Evolutionary conservation across 1,140 invertebrate species (phyloP), one percentile per base, ranked within the genome.

Genomic region (Ceratina australensis): DNA sequence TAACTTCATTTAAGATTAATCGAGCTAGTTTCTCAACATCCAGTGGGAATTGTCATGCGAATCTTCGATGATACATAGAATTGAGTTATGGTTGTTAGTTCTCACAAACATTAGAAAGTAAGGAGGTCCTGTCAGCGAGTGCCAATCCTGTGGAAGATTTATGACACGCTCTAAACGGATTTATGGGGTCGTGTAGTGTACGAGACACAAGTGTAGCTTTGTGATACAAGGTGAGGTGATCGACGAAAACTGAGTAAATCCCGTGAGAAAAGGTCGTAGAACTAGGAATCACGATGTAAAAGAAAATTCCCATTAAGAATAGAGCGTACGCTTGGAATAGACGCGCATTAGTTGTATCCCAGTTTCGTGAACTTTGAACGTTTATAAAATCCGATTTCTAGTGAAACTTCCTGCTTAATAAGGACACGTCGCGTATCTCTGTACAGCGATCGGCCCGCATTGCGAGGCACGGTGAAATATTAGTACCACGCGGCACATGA

Each of bases 391-490:
- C 47, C 15, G 16, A 18, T 22, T 50, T 10, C 22, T 15, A 61
- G 74, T 28, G 74, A 77, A 71, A 77, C 52, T 49, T 42, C 20
- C 65, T 42, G 24, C 12, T 20, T 71, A 77, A 71, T 71, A 61
- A 61, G 73, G 73, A 60, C 73, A 63, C 20, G 1, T 5, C 26
- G 54, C 10, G n/a, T 60, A 49, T 60, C 61, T 47, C 12, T 3
- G 42, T 4, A 4, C 24, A 47, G 22, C 65, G 33, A n/a, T 76
- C 65, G 22, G 20, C 74, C 74, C 74, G 74, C 74, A 77, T 77
- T 3, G 74, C 54, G 22, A 47, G 54, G n/a, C 28, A 63, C 18
- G 47, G 59, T 15, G 66, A 71, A 69, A 77, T 20, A 42, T 18
- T 42, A 12, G 3, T 1, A 0, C 28, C 1, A 15, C 3, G 8